Percentiles rank a stretch among this genome's conserved stretches.
phyloP scores from a whole-genome alignment of 2,797 vertebrate genomes.

The Sebastes steindachneri region DNA sequence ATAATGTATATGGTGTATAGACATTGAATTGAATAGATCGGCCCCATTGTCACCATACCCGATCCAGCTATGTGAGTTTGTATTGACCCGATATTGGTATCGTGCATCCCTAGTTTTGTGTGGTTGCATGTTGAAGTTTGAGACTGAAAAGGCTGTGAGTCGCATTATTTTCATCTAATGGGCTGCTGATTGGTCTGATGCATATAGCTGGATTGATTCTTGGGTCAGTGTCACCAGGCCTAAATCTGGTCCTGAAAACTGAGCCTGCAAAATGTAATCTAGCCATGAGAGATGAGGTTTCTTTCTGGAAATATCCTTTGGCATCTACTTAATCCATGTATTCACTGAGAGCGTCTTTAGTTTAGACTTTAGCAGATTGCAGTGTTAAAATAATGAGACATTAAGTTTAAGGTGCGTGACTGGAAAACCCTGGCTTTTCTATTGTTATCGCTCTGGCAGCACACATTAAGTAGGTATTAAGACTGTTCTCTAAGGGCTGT shows the following conservation, averaged over 20 bases:
- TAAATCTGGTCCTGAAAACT: neutral
- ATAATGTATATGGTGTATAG: no score
- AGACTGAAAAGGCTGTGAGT: neutral
- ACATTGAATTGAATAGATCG: no score
- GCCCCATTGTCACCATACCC: no score
- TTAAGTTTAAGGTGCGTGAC: slow-evolving; percentile 10
- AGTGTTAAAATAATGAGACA: neutral
- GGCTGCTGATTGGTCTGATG: neutral
- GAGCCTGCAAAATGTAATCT: neutral
- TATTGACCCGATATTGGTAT: no score
- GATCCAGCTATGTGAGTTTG: no score
- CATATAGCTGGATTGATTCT: neutral
- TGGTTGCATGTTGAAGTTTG: neutral
- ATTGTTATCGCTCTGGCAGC: neutral
- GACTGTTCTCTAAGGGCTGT: neutral
- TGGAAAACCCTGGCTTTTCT: neutral
- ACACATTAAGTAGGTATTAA: slow-evolving; percentile 1
- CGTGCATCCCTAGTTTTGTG: neutral
- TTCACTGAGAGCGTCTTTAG: neutral
- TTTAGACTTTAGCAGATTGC: neutral
- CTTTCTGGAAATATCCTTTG: neutral
- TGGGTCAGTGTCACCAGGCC: neutral
- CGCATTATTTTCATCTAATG: neutral
- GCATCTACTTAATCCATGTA: neutral
- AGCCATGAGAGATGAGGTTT: neutral